Conservation (phyloP, 1,140 invertebrate genomes). For the Cydia strobilella region DNA sequence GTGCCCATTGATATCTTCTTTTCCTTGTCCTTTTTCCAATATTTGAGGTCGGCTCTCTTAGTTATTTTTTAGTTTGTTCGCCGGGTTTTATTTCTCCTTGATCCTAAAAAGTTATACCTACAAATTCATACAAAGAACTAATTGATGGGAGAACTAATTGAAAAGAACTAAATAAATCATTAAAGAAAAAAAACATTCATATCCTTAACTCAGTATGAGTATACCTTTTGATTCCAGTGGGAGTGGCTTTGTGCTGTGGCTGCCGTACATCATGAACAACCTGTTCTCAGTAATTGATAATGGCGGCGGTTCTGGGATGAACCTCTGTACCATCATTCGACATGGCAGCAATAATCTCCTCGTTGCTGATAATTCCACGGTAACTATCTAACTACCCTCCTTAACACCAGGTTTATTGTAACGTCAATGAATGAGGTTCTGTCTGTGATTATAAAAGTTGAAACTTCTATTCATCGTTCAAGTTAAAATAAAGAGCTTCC, state of each 20-base stretch:
- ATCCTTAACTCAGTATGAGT: neutral
- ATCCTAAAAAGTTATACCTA: constrained; percentile 15
- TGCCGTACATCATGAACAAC: constrained; percentile 76
- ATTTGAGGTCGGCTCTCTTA: too few relatives aligned
- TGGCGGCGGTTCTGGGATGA: constrained; percentile 63
- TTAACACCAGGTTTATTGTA: too few relatives aligned
- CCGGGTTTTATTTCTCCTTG: neutral
- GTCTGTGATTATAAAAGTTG: too few relatives aligned
- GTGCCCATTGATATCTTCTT: constrained; percentile 43
- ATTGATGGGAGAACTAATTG: too few relatives aligned
- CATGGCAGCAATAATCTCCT: constrained; percentile 46
- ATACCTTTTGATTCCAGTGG: constrained; percentile 51
- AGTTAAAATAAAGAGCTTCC: too few relatives aligned
- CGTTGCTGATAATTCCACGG: constrained; percentile 53
- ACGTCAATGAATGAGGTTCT: too few relatives aligned
- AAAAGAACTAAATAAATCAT: too few relatives aligned
- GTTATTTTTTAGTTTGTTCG: too few relatives aligned
- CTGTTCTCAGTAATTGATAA: constrained; percentile 66
- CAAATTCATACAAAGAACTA: neutral
- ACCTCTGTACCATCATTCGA: constrained; percentile 66
- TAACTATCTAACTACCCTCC: constrained; percentile 36
- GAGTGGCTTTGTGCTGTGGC: constrained; percentile 74
- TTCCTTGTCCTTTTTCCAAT: too few relatives aligned
- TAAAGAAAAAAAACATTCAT: too few relatives aligned
- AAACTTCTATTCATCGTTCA: too few relatives aligned